Base-by-base conservation (phyloP, 30 jellyfish, hydroid and myxozoan species). In the Aurelia coerulea region DNA sequence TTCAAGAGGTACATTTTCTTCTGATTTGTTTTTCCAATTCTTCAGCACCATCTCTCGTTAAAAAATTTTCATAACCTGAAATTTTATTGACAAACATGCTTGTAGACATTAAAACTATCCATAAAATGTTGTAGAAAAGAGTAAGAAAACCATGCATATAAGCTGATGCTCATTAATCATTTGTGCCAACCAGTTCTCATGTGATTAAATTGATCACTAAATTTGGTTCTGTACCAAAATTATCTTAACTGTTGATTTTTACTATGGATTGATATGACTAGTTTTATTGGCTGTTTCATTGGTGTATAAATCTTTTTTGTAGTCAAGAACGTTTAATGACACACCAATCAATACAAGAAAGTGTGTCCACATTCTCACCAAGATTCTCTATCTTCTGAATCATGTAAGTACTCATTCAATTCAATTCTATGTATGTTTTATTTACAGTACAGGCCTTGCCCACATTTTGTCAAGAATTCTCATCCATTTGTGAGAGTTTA, bases 291-390 rank as follows among this genome's bases (percentile, higher is more conserved):
- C 23, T 1, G 9, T 53, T 33, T 53, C 12, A 12, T 17, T 2
- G 1, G 0, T 49, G 54, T 1, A 29, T 14, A 34, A n/a, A 18
- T 34, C 46, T 91, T 5, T 29, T 7, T 84, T 54, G 17, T 53
- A 93, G 98, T 74, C 98, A 65, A 75, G 98, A 81, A 79, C 91
- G 4, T 93, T 93, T 58, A 88, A 93, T 88, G 98, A 93, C 65
- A 93, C 98, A 4, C 98, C 98, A 46, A 93, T 93, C 82, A 93
- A 93, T 89, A 93, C 97, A 62, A 88, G 96, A 62, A 93, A 88
- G 73, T 93, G 98, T 67, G 84, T 93, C 71, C 96, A 93, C 74
- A 93, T 87, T 65, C 73, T 93, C 76, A 79, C 97, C 67, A 93
- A 93, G 80, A 92, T 93, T 49, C 83, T 93, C 32, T 93, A 93